Evolutionary conservation across 1,140 invertebrate genomes (phyloP).

Genomic region (Aethina tumida): DNA sequence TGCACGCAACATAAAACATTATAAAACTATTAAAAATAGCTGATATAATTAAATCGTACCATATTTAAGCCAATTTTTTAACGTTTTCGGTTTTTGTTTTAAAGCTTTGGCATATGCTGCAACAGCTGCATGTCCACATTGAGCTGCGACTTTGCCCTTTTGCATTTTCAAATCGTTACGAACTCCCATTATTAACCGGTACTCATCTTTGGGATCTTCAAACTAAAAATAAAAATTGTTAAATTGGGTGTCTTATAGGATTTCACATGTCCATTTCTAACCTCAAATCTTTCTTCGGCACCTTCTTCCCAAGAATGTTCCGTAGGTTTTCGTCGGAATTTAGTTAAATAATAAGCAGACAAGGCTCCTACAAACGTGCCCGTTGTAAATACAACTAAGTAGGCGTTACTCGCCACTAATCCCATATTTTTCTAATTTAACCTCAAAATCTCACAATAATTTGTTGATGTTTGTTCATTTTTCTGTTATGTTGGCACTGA

Average conservation of each 20-base stretch:
- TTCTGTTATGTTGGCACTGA: too few relatives aligned
- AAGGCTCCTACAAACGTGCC: constrained; percentile 25
- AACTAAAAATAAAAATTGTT: constrained; percentile 23
- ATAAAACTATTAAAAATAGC: neutral
- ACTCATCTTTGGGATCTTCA: constrained; percentile 39
- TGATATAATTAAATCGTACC: constrained; percentile 42
- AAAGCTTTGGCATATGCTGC: constrained; percentile 63
- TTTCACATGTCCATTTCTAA: constrained; percentile 10
- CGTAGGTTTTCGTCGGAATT: constrained; percentile 12
- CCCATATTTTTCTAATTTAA: constrained; percentile 17
- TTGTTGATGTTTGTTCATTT: too few relatives aligned
- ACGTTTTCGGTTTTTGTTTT: constrained; percentile 46
- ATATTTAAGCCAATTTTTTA: constrained; percentile 63
- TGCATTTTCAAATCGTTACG: constrained; percentile 87
- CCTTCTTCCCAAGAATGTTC: constrained; percentile 20
- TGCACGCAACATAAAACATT: constrained; percentile 14
- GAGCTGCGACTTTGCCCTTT: constrained; percentile 88
- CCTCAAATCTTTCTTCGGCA: constrained; percentile 32
- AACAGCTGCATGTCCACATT: constrained; percentile 84
- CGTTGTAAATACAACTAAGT: constrained; percentile 23
- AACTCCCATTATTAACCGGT: constrained; percentile 79
- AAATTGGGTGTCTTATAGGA: neutral
- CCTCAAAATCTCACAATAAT: too few relatives aligned
- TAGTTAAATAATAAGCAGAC: constrained; percentile 22
- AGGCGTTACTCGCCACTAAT: constrained; percentile 22